Conservation (phyloP, 2,888 invertebrate genomes). For the Phengaris arion region DNA sequence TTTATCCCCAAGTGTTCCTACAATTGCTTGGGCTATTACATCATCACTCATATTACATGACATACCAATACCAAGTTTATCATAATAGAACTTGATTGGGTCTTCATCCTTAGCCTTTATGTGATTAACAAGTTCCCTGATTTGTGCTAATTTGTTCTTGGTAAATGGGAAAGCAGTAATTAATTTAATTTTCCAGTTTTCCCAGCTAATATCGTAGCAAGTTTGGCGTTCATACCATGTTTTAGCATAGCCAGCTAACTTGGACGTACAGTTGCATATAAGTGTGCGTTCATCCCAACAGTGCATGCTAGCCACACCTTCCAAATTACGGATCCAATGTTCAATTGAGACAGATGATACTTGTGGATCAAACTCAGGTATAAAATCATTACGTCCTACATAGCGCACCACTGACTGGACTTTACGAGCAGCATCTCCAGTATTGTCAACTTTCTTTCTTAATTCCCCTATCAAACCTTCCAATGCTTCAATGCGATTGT, state of each 20-base stretch:
- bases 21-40: not conserved
- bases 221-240: too few relatives aligned
- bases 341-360: too few relatives aligned
- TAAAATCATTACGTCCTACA: too few relatives aligned
- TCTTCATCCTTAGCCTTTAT: not conserved
- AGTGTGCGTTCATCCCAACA: too few relatives aligned
- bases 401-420: too few relatives aligned
- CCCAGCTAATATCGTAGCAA: not conserved
- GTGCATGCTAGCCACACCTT: not conserved
- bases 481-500: too few relatives aligned
- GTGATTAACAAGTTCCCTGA: not conserved
- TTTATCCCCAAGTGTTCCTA: not conserved
- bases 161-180: not conserved
- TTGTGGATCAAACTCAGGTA: too few relatives aligned
- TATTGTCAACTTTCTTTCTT: too few relatives aligned
- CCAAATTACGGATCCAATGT: not conserved
- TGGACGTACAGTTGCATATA: too few relatives aligned
- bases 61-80: not conserved
- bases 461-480: too few relatives aligned
- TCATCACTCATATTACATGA: not conserved
- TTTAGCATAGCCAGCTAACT: too few relatives aligned
- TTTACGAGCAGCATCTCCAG: too few relatives aligned
- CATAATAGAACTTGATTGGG: not conserved
- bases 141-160: not conserved
- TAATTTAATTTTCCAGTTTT: not conserved